Conservation (phyloP, 1,140 invertebrate genomes). For the Anadara kagoshimensis region DNA sequence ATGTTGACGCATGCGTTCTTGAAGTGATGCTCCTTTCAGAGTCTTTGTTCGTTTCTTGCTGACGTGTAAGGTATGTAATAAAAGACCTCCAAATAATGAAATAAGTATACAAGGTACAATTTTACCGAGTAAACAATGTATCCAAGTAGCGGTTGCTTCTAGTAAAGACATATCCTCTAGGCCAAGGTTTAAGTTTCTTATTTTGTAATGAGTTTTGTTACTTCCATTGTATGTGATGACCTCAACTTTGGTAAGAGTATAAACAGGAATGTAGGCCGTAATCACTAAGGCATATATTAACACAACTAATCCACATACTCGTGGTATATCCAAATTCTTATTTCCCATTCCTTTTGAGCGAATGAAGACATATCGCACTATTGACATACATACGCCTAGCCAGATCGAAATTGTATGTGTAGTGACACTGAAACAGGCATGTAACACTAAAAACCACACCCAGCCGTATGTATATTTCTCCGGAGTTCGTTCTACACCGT, state of each 20-base stretch:
- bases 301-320: constrained; percentile 83
- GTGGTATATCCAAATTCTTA: constrained; percentile 85
- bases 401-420: constrained; percentile 95
- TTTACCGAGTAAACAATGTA: constrained; percentile 67
- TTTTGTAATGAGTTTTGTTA: not conserved
- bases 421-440: constrained; percentile 82
- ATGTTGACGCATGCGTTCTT: constrained; percentile 79
- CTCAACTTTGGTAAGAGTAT: constrained; percentile 73
- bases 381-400: constrained; percentile 91
- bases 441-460: constrained; percentile 62
- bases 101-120: constrained; percentile 75
- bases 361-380: constrained; percentile 80
- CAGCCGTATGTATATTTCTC: constrained; percentile 56
- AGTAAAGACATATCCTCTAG: constrained; percentile 9
- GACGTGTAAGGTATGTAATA: constrained; percentile 73
- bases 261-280: constrained; percentile 85
- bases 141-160: constrained; percentile 54
- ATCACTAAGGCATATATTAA: constrained; percentile 83
- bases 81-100: constrained; percentile 73
- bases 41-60: constrained; percentile 66
- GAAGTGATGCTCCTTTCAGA: constrained; percentile 56
- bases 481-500: constrained; percentile 30
- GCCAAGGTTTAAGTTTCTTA: not conserved
- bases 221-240: not conserved
- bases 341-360: constrained; percentile 81